Base-by-base conservation (phyloP, 1,140 invertebrate genomes). In the Zaprionus capensis region DNA sequence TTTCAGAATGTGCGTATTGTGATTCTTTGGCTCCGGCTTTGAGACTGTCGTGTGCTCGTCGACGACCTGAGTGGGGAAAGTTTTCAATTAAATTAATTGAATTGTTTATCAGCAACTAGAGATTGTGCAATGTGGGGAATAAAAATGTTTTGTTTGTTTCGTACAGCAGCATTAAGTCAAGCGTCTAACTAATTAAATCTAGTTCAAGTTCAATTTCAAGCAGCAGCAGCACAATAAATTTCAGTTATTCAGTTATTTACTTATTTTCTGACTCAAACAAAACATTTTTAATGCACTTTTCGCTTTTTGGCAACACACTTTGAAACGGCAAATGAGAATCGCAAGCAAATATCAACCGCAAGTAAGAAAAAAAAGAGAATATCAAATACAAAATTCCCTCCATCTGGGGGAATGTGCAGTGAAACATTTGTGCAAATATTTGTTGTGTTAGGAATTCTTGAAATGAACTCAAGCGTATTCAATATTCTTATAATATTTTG, bases 41-140 rank as follows among this genome's bases (percentile, higher is more conserved):
- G 94, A 92, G 74, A 94, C 94, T 12, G 96, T 95, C 71, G 95
- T 95, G 71, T 96, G 95, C 88, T 97, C 96, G 84, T 97, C 96
- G 24, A 97, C 96, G 57, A 97, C 96, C 96, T 97, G 24, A 26
- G 24, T 26, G 91, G 62, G 38, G 15, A 49, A 56, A 22, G 17
- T 17, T 31, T 46, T 7, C n/a, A 44, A 66, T 34, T 28, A 28
- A 24, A 46, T 34, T 56, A 64, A 58, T 41, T 46, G 17, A 61
- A 59, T 53, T 76, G 20, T 63, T 71, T 44, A 76, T 12, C 17
- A 63, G n/a, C 14, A 59, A 44, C 17, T 34, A 28, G 22, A 24
- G 66, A 49, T 66, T 57, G 66, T 65, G 49, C 41, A 77, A 77
- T 77, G 69, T 62, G 64, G 34, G 6, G 58, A 64, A 63, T 80